Percentiles rank a stretch among this genome's conserved stretches.
phyloP scores from a whole-genome alignment of 2,797 vertebrate species.

The Hippopotamyrus pictus region DNA sequence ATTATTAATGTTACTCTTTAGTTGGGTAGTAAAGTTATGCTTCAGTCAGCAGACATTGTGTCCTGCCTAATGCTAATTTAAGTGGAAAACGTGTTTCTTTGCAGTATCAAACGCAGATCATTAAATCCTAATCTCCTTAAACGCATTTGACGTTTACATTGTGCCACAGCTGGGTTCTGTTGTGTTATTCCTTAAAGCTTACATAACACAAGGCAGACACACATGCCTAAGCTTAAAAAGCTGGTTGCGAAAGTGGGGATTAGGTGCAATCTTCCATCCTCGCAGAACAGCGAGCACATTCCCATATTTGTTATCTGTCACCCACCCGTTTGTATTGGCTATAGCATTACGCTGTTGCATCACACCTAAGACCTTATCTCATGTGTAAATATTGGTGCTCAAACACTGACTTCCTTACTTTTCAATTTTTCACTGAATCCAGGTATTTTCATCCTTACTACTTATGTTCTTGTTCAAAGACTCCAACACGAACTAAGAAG shows the following conservation, averaged over 20 bases:
- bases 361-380: background rate
- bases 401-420: background rate
- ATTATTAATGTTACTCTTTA: conserved; percentile 14
- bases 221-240: background rate
- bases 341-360: background rate
- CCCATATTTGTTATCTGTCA: background rate
- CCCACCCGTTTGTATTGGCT: background rate
- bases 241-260: background rate
- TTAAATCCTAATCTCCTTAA: conserved; percentile 16
- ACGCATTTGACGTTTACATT: conserved; percentile 25
- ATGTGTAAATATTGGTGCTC: conserved; percentile 18
- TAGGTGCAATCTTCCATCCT: background rate
- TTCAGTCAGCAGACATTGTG: conserved; percentile 22
- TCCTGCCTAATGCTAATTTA: conserved; percentile 15
- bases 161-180: conserved; percentile 17
- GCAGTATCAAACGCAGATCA: background rate
- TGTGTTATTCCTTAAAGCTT: conserved; percentile 7
- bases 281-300: background rate
- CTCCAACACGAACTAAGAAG: background rate
- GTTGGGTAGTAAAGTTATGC: conserved; percentile 15
- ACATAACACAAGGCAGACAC: conserved; percentile 27
- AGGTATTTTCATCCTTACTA: background rate
- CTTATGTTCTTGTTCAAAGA: background rate
- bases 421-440: background rate
- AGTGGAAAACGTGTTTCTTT: conserved; percentile 26